Evolutionary conservation across 2,113 vertebrate genomes (phyloP), one percentile per base, ranked within the genome.

Genomic region (Spheniscus mendiculus): DNA sequence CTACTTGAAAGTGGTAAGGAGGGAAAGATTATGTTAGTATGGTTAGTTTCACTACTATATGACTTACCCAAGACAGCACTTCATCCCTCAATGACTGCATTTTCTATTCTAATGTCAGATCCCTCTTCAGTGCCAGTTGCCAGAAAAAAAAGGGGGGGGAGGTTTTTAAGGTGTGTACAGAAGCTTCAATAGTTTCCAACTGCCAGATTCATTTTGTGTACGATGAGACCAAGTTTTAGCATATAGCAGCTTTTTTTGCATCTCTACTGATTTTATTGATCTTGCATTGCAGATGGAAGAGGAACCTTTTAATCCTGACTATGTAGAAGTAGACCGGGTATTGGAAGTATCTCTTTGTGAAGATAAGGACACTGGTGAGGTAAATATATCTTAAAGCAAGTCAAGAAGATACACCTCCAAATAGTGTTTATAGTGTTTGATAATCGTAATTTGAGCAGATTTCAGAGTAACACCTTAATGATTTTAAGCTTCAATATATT

Each of bases 271-370:
- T 81, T 76, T 77, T 84, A 53, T 93, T 95, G 87, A 76, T 86
- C 85, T 96, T 96, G 63, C 53, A 84, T 96, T 97, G 86, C 96
- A 99, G 99, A 99, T 99, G 98, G 99, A 99, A 92, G 99, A 99
- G 98, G 99, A 99, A 50, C 99, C 98, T 90, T 99, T 99, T 98
- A 99, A 99, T 98, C 99, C 99, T 50, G 99, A 99, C 98, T 99
- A 99, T 56, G 98, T 99, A 91, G 99, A 99, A 98, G 99, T 99
- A 96, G 99, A 99, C 96, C 97, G 99, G 97, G 99, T 99, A 30
- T 98, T 99, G 90, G 99, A 99, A 98, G 99, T 99, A 73, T 99
- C 99, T 23, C 99, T 99, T 97, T 99, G 99, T 98, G 99, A 99
- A 97, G 99, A 99, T 98, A 99, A 99, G 95, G 99, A 99, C 97